phyloP scores from a whole-genome alignment of 35 echinoderm and acorn worm species.

The Stichopus chloronotus region DNA sequence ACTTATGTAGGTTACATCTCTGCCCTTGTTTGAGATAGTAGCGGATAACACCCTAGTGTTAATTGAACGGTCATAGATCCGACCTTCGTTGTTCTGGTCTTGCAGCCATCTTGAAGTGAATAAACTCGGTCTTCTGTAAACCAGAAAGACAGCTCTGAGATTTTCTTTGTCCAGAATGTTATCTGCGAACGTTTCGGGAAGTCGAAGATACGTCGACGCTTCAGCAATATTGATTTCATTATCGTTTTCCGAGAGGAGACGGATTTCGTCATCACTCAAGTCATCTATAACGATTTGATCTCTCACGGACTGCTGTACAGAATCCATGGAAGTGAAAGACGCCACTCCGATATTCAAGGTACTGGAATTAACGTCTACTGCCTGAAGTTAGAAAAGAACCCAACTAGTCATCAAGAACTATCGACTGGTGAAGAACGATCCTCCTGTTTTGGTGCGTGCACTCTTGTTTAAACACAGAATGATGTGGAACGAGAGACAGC shows the following conservation, averaged over 20 bases:
- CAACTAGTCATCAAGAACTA: no score
- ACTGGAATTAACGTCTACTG: background rate
- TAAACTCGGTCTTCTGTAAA: conserved; percentile 8
- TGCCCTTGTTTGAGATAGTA: conserved; percentile 27
- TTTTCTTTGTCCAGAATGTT: background rate
- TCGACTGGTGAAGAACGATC: no score
- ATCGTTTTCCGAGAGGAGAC: background rate
- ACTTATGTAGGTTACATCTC: background rate
- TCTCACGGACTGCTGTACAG: background rate
- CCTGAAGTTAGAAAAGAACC: background rate
- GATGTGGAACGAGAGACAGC: no score
- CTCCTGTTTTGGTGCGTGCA: no score
- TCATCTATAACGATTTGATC: background rate
- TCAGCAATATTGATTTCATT: background rate
- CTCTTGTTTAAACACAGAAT: no score
- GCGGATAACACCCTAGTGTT: conserved; percentile 34
- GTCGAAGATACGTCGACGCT: conserved; percentile 22
- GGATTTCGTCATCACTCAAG: background rate
- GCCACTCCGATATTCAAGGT: background rate
- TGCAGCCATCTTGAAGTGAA: conserved; percentile 31
- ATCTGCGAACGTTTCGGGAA: conserved; percentile 28
- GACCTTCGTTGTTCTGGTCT: background rate
- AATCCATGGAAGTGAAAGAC: background rate
- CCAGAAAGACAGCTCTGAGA: conserved; percentile 24
- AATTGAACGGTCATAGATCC: background rate